Conservation (phyloP, 2,113 vertebrate species). For the Triplophysa rosa region DNA sequence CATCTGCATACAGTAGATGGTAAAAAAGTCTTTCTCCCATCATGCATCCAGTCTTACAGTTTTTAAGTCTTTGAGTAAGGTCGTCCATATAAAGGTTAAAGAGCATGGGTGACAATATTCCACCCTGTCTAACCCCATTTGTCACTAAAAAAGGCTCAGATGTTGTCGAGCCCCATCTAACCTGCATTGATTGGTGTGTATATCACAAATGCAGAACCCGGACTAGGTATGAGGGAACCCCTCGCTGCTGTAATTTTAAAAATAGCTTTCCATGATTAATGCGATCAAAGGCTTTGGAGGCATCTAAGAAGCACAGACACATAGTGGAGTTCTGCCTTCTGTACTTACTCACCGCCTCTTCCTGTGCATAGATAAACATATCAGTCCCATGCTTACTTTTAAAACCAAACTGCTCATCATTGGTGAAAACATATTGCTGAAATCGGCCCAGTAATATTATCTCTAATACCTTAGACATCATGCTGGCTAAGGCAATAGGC, state of each 20-base stretch:
- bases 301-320: background rate
- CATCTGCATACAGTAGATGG: too few relatives aligned
- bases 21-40: too few relatives aligned
- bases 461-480: background rate
- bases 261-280: slow-evolving; percentile 8
- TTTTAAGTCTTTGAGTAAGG: too few relatives aligned
- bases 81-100: too few relatives aligned
- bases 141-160: background rate
- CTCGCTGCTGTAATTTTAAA: background rate
- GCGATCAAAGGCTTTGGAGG: too few relatives aligned
- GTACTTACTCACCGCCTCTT: background rate
- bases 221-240: background rate
- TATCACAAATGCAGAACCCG: background rate
- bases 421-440: background rate
- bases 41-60: too few relatives aligned
- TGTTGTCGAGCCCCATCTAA: background rate
- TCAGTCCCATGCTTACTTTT: background rate
- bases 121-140: background rate
- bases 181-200: background rate
- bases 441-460: background rate
- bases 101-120: background rate
- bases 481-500: background rate
- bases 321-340: background rate
- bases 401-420: slow-evolving; percentile 5
- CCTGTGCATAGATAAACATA: too few relatives aligned